Conservation (phyloP, 2,888 invertebrate genomes). For the Zhuqinia jingwanae region DNA sequence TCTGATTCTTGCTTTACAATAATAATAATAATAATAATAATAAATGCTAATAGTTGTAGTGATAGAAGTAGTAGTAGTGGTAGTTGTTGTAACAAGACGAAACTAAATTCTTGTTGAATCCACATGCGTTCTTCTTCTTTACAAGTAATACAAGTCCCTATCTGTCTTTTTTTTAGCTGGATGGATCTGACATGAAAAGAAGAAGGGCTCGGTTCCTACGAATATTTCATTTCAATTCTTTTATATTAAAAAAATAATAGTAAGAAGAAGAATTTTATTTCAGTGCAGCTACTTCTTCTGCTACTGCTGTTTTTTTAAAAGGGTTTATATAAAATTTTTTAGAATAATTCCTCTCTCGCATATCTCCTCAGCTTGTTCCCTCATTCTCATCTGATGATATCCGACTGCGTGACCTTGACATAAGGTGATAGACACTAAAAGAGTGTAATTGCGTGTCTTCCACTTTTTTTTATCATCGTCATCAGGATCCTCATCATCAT, state of each 20-base stretch:
- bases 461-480: not conserved
- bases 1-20: conserved; percentile 55
- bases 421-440: conserved; percentile 48
- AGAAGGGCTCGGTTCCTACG: conserved; percentile 35
- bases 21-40: conserved; percentile 5
- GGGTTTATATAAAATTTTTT: not conserved
- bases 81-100: not conserved
- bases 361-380: conserved; percentile 6
- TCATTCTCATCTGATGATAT: conserved; percentile 33
- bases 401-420: conserved; percentile 70
- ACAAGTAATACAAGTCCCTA: not conserved
- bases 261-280: not conserved
- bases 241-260: too few relatives aligned
- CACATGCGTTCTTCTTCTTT: conserved; percentile 18
- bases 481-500: too few relatives aligned
- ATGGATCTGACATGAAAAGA: conserved; percentile 24
- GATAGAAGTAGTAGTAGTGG: too few relatives aligned
- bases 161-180: not conserved
- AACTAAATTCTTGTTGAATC: conserved; percentile 19
- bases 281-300: conserved; percentile 15
- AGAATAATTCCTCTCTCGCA: conserved; percentile 1
- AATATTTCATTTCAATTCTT: conserved; percentile 36
- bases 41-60: not conserved
- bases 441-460: conserved; percentile 39
- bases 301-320: not conserved